Percentiles rank a stretch among this genome's conserved stretches.
Evolutionary conservation across 2,888 invertebrate genomes (phyloP).

Genomic region (Glyphotaelius pellucidus): DNA sequence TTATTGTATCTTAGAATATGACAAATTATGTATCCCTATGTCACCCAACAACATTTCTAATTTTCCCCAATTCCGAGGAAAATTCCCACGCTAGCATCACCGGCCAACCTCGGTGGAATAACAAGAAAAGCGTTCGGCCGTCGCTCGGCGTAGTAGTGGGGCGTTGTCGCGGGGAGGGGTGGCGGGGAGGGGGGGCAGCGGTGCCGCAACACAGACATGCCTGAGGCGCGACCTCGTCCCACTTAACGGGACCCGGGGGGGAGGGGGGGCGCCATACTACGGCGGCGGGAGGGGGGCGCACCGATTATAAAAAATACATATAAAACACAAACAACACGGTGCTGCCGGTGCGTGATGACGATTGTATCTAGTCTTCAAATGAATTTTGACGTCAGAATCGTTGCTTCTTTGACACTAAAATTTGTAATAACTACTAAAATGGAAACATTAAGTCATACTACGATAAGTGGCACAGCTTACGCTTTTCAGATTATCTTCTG

Average conservation of each 20-base stretch:
- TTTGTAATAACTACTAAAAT: conserved; percentile 2
- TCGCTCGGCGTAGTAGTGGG: conserved; percentile 28
- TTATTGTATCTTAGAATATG: not conserved
- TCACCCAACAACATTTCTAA: not conserved
- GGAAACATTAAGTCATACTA: not conserved
- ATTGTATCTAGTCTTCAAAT: conserved; percentile 9
- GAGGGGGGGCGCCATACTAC: not conserved
- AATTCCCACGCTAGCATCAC: conserved; percentile 38
- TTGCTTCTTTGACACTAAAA: not conserved
- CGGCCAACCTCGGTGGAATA: not conserved
- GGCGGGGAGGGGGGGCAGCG: conserved; percentile 35
- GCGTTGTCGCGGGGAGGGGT: conserved; percentile 38
- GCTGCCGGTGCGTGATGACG: conserved; percentile 19
- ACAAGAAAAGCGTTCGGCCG: conserved; percentile 20
- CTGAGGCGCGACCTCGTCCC: conserved; percentile 71
- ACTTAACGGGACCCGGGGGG: conserved; percentile 68
- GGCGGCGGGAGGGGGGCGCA: conserved; percentile 32
- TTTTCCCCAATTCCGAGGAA: conserved; percentile 15
- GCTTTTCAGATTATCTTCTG: not conserved
- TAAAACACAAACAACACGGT: conserved; percentile 10
- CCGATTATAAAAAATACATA: conserved; percentile 18
- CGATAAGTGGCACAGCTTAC: not conserved
- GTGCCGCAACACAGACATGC: conserved; percentile 50
- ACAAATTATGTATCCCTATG: not conserved
- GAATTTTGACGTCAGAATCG: not conserved